Base-by-base conservation (phyloP, 2,888 invertebrate genomes). In the Xylocampa areola region DNA sequence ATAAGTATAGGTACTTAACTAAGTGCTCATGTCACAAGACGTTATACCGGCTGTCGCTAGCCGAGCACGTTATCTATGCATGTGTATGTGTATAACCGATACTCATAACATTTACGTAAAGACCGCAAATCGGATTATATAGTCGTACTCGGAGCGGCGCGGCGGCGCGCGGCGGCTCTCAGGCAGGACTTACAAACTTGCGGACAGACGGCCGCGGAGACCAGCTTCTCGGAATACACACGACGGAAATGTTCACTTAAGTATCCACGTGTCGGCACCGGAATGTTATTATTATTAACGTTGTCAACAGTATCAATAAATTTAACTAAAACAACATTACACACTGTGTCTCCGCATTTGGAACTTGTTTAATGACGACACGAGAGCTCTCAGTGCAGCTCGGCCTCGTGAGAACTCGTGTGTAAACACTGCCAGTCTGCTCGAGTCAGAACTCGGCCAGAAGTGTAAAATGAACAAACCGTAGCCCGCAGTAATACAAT, bases 401-500 rank as follows among this genome's bases (percentile, higher is more conserved):
- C 10, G 2, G 3, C 27, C 10, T 27, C 29, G 4, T 29, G 5
- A 29, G 2, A 29, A n/a, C 29, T 29, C 3, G 11, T 29, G n/a
- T 3, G 11, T 3, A 29, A 29, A 29, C n/a, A n/a, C 2, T 29
- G 8, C 8, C 3, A 3, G 8, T 11, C 8, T 1, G 2, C 1
- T 27, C 2, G 7, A 10, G 11, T 11, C 11, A 4, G 4, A 29
- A 19, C 10, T 27, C 33, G 7, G 2, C 11, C 11, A 25, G 17
- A 35, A 25, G 10, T 6, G 23, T 33, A 6, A 13, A 7, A 23
- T 16, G 21, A 36, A 10, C 13, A 13, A 13, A 10, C 16, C 5
- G 2, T 7, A 48, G 13, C 37, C 32, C 2, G 51, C 17, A 4
- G 25, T 30, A 17, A 37, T 51, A 32, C 13, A 53, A 50, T 53